A percentile compares a stretch with the other conserved stretches of the same genome.
These are phyloP conservation scores for Myiotriccus ornatus DNA, from an alignment of 2,797 vertebrate genomes.

Conservation along the genomic window DNA sequence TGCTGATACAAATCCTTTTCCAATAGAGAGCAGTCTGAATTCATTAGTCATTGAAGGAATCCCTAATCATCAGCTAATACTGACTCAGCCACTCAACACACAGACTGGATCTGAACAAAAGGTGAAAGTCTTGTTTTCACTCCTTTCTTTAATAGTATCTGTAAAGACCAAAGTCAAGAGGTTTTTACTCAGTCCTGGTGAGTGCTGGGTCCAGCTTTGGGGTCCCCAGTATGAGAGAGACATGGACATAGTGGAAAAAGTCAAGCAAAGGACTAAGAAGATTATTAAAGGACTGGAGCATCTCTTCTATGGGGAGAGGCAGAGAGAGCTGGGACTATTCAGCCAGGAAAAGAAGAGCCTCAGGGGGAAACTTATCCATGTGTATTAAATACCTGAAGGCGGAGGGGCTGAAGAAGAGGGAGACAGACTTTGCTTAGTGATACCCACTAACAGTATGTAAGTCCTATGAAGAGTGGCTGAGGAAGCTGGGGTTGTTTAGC, in stretches of 20 bases:
- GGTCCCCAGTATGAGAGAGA: not conserved
- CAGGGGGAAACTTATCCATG: not conserved
- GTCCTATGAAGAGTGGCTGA: not conserved
- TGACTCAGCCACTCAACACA: not conserved
- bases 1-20: not conserved
- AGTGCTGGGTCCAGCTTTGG: not conserved
- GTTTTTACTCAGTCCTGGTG: not conserved
- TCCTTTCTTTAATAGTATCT: not conserved
- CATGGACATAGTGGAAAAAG: not conserved
- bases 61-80: not conserved
- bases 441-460: not conserved
- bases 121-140: not conserved
- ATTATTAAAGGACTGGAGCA: not conserved
- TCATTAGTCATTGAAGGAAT: not conserved
- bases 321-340: not conserved
- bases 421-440: not conserved
- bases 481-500: not conserved
- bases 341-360: not conserved
- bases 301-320: not conserved
- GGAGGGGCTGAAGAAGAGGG: not conserved
- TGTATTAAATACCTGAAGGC: not conserved
- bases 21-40: not conserved
- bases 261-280: not conserved
- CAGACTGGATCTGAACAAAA: not conserved
- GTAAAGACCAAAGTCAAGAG: not conserved